Evolutionary conservation across 2,888 invertebrate genomes (phyloP).

Genomic region (Osmoderma eremita): DNA sequence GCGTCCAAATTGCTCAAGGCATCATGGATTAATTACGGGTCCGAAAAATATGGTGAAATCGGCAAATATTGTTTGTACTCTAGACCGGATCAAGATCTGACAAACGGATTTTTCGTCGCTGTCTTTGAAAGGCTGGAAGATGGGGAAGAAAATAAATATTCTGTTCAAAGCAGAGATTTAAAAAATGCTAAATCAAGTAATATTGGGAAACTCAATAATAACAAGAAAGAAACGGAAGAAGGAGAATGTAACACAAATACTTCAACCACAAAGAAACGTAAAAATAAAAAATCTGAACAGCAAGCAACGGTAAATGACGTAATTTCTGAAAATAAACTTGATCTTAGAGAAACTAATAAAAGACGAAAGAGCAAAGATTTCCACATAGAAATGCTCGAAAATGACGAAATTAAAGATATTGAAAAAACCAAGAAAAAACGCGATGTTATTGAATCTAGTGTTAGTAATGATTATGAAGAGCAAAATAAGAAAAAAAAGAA

Average conservation of each 20-base stretch:
- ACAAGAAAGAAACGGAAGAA: background rate
- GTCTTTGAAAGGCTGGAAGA: conserved; percentile 77
- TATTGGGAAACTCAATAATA: background rate
- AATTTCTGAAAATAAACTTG: background rate
- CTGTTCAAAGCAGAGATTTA: background rate
- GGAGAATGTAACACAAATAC: background rate
- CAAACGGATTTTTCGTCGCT: conserved; percentile 96
- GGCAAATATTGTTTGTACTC: conserved; percentile 83
- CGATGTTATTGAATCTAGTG: conserved; percentile 6
- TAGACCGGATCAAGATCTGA: conserved; percentile 78
- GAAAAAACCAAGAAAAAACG: conserved; percentile 19
- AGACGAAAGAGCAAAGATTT: conserved; percentile 23
- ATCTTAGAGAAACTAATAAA: conserved; percentile 17
- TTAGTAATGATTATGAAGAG: conserved; percentile 33
- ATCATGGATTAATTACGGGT: conserved; percentile 77
- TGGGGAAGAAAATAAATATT: conserved; percentile 54
- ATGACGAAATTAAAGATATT: conserved; percentile 40
- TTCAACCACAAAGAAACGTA: background rate
- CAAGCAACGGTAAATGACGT: background rate
- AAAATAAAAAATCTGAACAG: background rate
- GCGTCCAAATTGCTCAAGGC: conserved; percentile 70
- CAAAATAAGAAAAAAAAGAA: conserved; percentile 21
- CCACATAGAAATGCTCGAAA: conserved; percentile 41
- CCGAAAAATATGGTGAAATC: conserved; percentile 72
- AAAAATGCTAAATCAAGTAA: background rate